Evolutionary conservation across 2,797 vertebrate species (phyloP), one percentile per base, ranked within the genome.

Genomic region (Bovichtus diacanthus): DNA sequence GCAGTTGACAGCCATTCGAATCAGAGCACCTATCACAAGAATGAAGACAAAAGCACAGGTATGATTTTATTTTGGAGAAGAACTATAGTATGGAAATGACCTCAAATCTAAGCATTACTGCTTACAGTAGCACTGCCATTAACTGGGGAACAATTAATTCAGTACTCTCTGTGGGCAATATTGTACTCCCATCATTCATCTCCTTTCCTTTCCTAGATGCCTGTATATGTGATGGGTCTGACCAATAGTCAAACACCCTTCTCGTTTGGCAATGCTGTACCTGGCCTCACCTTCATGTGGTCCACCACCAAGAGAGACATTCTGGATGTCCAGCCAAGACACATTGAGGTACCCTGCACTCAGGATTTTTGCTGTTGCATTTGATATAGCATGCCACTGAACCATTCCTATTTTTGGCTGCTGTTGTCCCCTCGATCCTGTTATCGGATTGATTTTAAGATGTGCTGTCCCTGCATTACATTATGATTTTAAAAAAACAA

Each of bases 191-290:
- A 60, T 64, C 39, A 76, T 58, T 51, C 3, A 34, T 68, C 2
- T 44, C 65, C 1, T 75, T 46, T 76, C 19, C 19, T 69, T 73
- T 41, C 74, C 0, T 53, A 99, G 98, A 99, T 99, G 98, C 98
- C 98, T 0, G 97, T 99, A 3, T 97, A 97, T 53, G 94, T 99
- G 74, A 97, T 97, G 72, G 98, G 98, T 56, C 92, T 97, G 76
- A 97, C 96, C 81, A 98, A 93, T 74, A 97, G 88, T 70, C 97
- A 98, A 87, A 98, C 96, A 0, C 98, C 98, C 23, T 99, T 99
- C 87, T 96, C 97, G 10, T 99, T 99, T 54, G 98, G 96, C 46
- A 98, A 91, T 2, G 95, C 97, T 0, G 4, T 96, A 5, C 98
- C 97, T 0, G 94, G 95, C 3, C 91, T 99, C 78, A 95, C 92